These are phyloP conservation scores for Lampropteryx suffumata DNA, from an alignment of 2,888 invertebrate genomes.

Conservation along the genomic window DNA sequence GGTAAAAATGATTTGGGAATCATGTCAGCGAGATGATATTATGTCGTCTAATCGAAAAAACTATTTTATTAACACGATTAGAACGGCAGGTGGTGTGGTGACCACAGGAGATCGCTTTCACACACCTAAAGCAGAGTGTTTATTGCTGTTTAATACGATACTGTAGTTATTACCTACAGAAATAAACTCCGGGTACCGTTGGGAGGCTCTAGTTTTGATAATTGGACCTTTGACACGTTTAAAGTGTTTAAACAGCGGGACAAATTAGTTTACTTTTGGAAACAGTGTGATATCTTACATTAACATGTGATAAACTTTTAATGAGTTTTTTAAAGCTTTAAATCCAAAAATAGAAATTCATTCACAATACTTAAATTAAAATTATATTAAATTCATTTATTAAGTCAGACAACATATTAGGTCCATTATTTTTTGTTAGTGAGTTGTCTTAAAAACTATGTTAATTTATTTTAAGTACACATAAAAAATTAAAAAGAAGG, in stretches of 20 bases:
- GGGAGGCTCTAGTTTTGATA: slow-evolving; percentile 25
- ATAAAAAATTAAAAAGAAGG: no score
- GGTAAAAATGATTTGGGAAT: background rate
- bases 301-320: slow-evolving; percentile 11
- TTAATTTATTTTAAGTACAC: no score
- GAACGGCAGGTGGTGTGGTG: slow-evolving; percentile 49
- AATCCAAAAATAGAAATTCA: background rate
- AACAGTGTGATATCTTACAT: slow-evolving; percentile 27
- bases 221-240: slow-evolving; percentile 30
- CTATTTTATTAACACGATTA: slow-evolving; percentile 18
- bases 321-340: slow-evolving; percentile 3
- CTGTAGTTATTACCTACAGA: slow-evolving; percentile 21
- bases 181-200: slow-evolving; percentile 24
- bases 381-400: no score
- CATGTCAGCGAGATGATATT: slow-evolving; percentile 15
- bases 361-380: background rate
- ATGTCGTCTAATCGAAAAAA: slow-evolving; percentile 4
- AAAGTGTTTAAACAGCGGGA: slow-evolving; percentile 27
- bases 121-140: slow-evolving; percentile 45
- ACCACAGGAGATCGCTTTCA: slow-evolving; percentile 52
- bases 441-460: no score
- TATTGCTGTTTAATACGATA: slow-evolving; percentile 41
- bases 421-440: no score
- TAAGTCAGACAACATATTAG: no score
- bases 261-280: slow-evolving; percentile 24